Evolutionary conservation across 2,888 invertebrate species (phyloP), one percentile per base, ranked within the genome.

Genomic region (Lucinisca nassula): DNA sequence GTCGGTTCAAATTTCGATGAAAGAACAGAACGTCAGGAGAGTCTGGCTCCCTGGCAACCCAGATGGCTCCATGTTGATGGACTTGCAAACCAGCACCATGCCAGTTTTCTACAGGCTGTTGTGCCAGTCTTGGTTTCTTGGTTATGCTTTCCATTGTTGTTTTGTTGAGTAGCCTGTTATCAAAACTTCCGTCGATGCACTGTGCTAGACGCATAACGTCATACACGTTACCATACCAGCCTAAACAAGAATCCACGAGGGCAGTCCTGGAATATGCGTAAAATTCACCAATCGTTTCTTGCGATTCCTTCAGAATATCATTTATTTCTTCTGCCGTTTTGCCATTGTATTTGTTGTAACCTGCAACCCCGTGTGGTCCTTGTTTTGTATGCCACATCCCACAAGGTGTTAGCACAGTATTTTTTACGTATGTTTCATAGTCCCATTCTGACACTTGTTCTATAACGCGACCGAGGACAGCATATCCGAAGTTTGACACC

Each of bases 331-430:
- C 21, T 4, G 87, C 30, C 24, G 73, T 83, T 75, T 81, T 76
- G 32, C 89, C 81, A 58, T 88, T 87, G 38, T 75, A 84, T 30
- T 85, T 74, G 21, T 81, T 67, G 21, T 82, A 35, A 30, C 82
- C 79, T 61, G 87, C 91, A 1, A 77, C 78, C 21, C 58, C 21
- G n/a, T 85, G 87, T 1, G 90, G 82, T 3, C 94, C 93, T 8
- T 94, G 86, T 58, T 93, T 86, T 0, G 95, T 95, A 83, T 95
- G 94, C 95, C 95, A 94, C 95, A 95, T 95, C 10, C 95, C 95
- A 81, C 94, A 94, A 1, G 94, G 94, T 58, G 90, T 83, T 14
- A 92, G 77, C 0, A 93, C 73, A 51, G 87, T 87, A 76, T 90
- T 90, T 74, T 93, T 94, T 2, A 95, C 93, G 70, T 92, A 95